A percentile compares a stretch with the other conserved stretches of the same genome.
These are phyloP conservation scores for Platysteira castanea DNA, from an alignment of 2,113 vertebrate species.

Conservation along the genomic window DNA sequence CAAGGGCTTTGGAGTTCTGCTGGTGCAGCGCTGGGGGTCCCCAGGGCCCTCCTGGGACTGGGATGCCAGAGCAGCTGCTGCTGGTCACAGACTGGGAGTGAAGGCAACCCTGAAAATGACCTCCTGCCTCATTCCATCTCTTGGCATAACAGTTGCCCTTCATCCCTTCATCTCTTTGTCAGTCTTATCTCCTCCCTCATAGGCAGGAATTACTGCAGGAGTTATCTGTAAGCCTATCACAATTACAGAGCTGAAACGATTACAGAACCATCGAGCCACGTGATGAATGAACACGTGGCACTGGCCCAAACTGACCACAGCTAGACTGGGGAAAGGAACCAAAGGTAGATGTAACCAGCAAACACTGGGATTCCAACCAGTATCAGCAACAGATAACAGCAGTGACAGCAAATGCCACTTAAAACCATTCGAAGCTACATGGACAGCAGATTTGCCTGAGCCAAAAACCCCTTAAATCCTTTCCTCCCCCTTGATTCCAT, in stretches of 20 bases:
- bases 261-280: neutral
- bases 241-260: neutral
- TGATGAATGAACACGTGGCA: neutral
- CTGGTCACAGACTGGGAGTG: neutral
- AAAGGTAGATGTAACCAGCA: neutral
- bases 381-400: neutral
- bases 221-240: neutral
- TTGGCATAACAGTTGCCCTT: neutral
- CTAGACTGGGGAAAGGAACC: neutral
- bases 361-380: neutral
- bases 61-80: neutral
- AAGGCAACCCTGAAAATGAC: fast-evolving
- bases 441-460: neutral
- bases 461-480: neutral
- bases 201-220: neutral
- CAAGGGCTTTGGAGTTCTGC: neutral
- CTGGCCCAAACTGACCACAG: neutral
- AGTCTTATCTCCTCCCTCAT: neutral
- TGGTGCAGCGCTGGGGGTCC: neutral
- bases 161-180: neutral
- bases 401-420: neutral
- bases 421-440: fast-evolving
- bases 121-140: neutral
- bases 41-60: neutral
- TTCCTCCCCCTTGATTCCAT: neutral